Conservation (phyloP, 1,140 invertebrate species). For the Proales similis region DNA sequence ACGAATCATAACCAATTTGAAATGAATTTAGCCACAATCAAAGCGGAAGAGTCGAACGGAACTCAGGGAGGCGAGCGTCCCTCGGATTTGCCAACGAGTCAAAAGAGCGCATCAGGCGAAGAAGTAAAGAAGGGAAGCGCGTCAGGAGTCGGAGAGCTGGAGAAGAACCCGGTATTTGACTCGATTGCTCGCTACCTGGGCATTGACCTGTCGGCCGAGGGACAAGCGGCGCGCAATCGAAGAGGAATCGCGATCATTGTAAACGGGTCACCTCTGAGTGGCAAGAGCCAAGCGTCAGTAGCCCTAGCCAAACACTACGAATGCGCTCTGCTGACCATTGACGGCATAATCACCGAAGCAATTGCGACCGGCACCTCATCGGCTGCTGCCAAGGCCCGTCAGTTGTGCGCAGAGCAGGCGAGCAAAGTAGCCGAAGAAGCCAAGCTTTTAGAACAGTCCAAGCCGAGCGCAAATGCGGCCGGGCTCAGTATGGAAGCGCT, state of each 20-base stretch:
- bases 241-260: conserved; percentile 51
- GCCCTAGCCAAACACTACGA: conserved; percentile 50
- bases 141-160: conserved; percentile 48
- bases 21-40: no score
- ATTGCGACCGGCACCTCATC: conserved; percentile 49
- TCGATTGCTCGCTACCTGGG: conserved; percentile 52
- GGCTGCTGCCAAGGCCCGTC: conserved; percentile 45
- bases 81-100: no score
- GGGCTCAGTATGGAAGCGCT: conserved; percentile 51
- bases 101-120: conserved; percentile 38
- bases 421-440: conserved; percentile 46
- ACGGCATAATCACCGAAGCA: conserved; percentile 50
- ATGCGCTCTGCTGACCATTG: conserved; percentile 49
- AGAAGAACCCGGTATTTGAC: conserved; percentile 51
- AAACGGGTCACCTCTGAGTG: conserved; percentile 50
- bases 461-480: conserved; percentile 43
- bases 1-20: no score
- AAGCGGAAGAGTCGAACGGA: no score
- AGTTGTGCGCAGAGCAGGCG: conserved; percentile 50
- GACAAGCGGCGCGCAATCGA: conserved; percentile 50
- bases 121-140: conserved; percentile 38
- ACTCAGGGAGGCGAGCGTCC: no score
- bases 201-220: conserved; percentile 51
- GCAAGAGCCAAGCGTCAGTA: conserved; percentile 43
- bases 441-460: conserved; percentile 42